Base-by-base conservation (phyloP, 2,888 invertebrate species). In the Flexamia atlantica region DNA sequence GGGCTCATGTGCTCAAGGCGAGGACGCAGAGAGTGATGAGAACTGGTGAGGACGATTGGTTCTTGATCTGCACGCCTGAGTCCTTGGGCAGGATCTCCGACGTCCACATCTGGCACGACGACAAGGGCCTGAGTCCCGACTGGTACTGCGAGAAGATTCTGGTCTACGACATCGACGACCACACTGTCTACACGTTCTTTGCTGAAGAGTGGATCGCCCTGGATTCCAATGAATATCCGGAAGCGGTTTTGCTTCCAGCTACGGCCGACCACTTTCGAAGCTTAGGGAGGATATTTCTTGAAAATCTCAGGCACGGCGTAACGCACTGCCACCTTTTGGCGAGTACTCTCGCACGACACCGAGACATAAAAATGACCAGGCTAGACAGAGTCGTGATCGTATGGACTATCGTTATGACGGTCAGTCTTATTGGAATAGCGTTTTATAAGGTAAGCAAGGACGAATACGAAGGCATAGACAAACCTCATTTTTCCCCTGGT, bases 101-200 rank as follows among this genome's bases (percentile, higher is more conserved):
- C 9, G 30, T 64, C 3, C 64, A 64, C 64, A 64, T 64, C 20
- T 64, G 64, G 64, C 64, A 64, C 30, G 64, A 64, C 64, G 30
- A 14, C 28, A 30, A 25, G 1, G 64, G 64, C 1, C 0, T 14
- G 12, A 12, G 1, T 28, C 30, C 64, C 12, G 30, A 30, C 17
- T 64, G 64, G 64, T 64, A 10, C 28, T 64, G 64, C 30, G 64
- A 64, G 17, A 64, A 64, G 30, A 64, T 64, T 30, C 25, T 64
- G 4, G 10, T 64, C 2, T 64, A 64, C 30, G 64, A 64, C 28
- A 12, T 30, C 4, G n/a, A 25, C 17, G 30, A 9, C 10, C 1
- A 2, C 14, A 64, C 64, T 14, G 64, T 64, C 30, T 64, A 64
- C 30, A 64, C 30, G 64, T 64, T 64, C 30, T 64, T 64, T 64